Evolutionary conservation across 2,888 invertebrate genomes (phyloP).

Genomic region (Cerceris ruficornis): DNA sequence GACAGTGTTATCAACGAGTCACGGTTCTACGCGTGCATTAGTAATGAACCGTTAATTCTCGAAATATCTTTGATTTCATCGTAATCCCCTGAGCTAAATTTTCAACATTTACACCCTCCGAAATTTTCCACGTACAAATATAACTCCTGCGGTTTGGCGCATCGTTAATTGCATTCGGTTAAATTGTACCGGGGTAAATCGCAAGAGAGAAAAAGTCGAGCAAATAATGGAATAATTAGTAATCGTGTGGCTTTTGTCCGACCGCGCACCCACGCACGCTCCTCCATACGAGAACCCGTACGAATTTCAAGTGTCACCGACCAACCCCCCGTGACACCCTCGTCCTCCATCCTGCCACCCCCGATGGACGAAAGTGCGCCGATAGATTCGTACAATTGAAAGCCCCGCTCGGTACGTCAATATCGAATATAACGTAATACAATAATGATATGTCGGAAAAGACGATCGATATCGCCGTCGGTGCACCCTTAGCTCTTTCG

Average conservation of each 20-base stretch:
- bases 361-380: slow-evolving; percentile 28
- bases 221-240: slow-evolving; percentile 52
- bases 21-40: neutral
- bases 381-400: slow-evolving; percentile 24
- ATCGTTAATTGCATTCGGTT: slow-evolving; percentile 38
- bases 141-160: slow-evolving; percentile 23
- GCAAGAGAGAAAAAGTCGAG: slow-evolving; percentile 30
- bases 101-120: slow-evolving; percentile 16
- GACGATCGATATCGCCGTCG: slow-evolving; percentile 41
- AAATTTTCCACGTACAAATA: slow-evolving; percentile 27
- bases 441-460: slow-evolving; percentile 19
- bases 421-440: slow-evolving; percentile 17
- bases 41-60: neutral
- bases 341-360: slow-evolving; percentile 1
- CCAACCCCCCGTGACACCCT: no score
- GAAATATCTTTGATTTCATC: neutral
- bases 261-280: slow-evolving; percentile 39
- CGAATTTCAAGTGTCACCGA: no score
- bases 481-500: slow-evolving; percentile 49
- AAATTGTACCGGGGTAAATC: slow-evolving; percentile 22
- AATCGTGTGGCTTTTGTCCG: slow-evolving; percentile 46
- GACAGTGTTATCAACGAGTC: neutral
- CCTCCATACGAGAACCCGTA: slow-evolving; percentile 6
- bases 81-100: neutral
- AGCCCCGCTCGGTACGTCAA: no score